Base-by-base conservation (phyloP, 2,113 vertebrate genomes). In the Callorhinus ursinus region DNA sequence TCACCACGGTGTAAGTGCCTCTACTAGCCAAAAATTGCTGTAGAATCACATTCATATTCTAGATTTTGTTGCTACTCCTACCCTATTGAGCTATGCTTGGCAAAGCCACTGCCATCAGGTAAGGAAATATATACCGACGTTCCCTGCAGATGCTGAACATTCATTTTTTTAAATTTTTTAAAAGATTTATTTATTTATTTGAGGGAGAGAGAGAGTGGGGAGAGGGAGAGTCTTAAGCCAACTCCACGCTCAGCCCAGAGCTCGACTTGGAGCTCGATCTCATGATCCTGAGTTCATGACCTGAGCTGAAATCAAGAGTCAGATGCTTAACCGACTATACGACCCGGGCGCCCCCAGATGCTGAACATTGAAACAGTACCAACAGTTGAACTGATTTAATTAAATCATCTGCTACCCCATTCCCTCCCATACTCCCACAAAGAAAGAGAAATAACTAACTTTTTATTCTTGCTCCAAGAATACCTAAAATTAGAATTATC, bases 401-500 rank as follows among this genome's bases (percentile, higher is more conserved):
- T 74, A 74, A 67, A 77, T 82, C 59, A 61, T 74, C 59, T 94
- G 33, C 46, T 46, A 28, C 9, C 57, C 36, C 24, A 10, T 28
- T 81, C 42, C 65, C 28, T 71, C 53, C 51, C n/a, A 0, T 24
- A 15, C 0, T 59, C 13, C 28, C 76, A 85, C 53, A n/a, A 76
- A 72, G 76, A 83, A 77, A 67, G 61, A 59, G 53, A 97, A 95
- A 82, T 79, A 71, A 81, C 24, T 61, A 90, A 46, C 2, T 9
- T 22, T 28, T 39, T 4, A 2, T 82, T 22, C 49, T 90, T 42
- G 39, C 33, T 93, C 77, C 13, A 59, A 49, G 76, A 65, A 96
- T 46, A 24, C 55, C 88, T 80, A 88, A 79, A 85, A 88, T 93
- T 94, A 85, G 93, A 96, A 97, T 55, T 51, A 77, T 53, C 95